Evolutionary conservation across 2,888 invertebrate species (phyloP), one percentile per base, ranked within the genome.

Genomic region (Nymphalis c-album): DNA sequence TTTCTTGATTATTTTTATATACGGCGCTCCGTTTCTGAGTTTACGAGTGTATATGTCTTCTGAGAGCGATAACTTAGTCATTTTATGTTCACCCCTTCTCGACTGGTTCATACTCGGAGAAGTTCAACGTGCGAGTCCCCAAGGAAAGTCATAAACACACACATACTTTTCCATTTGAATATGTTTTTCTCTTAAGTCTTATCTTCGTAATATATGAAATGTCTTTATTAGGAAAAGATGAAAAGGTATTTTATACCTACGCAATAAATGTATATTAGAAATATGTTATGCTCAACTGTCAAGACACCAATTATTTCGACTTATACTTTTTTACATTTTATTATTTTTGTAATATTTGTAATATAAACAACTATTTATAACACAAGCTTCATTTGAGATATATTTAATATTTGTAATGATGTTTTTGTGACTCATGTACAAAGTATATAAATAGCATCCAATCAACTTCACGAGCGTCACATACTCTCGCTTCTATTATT

Each of bases 61-160:
- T 81, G 90, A 90, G 90, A 85, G 88, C 87, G 83, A 90, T 91
- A 91, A 90, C 88, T 91, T 89, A 91, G 90, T 90, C 87, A 89
- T 91, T 91, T 91, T 91, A 91, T 90, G 90, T 83, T 87, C 85
- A 87, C 87, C 86, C 87, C 86, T 86, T 86, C 86, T 85, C 80
- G 77, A 78, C 79, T 60, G 68, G 83, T 85, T 85, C 85, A 84
- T 86, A 85, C 84, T 84, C 79, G 79, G 82, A 79, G 83, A 87
- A 90, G 85, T 87, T 87, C 84, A 83, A 82, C 85, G 83, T 83
- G 86, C 80, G 82, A 81, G 81, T 89, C 91, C 88, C 90, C 76
- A 74, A 76, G 86, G 90, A 82, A 82, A 75, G 77, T 79, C 88
- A 86, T 90, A 90, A 90, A 91, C 86, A 90, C 83, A 85, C 85